Base-by-base conservation (phyloP, 2,888 invertebrate genomes). In the Epinotia bilunana region DNA sequence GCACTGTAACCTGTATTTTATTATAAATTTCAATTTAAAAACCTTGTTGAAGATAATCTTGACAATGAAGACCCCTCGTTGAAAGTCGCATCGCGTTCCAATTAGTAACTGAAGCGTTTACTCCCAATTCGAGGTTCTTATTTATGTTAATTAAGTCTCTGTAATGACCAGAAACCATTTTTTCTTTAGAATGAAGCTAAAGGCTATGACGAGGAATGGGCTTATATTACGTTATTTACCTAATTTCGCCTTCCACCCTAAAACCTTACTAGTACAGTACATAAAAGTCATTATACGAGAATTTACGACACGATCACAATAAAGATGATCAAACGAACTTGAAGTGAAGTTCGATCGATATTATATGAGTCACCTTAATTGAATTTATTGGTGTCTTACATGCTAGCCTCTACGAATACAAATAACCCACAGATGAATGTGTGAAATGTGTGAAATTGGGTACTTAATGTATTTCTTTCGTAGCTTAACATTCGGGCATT, bases 61-160 rank as follows among this genome's bases (percentile, higher is more conserved):
- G 39, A 39, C 9, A 7, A 39, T 0, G 39, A 0, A 7, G 9
- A 9, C 39, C 9, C 39, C 9, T 39, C 39, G 9, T 39, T 39
- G 39, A 39, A 39, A 39, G 39, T 39, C 39, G 39, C 39, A 20
- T 33, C 72, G 64, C 58, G 72, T 28, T 20, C 57, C 46, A 64
- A 72, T 64, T 72, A 72, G 58, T 63, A 55, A 49, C 13, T 20
- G 16, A 64, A 63, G 57, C 39, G 57, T 18, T 57, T 20, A 18
- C 39, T 18, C 57, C 18, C 16, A 72, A 58, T 46, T 72, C n/a
- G 18, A 57, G 64, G 46, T 43, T 23, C 12, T 72, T 53, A 16
- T 72, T 72, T 28, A 72, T 39, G 43, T 57, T 64, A 57, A 71
- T 71, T 20, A 64, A 23, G 12, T 57, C 55, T 18, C 18, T 33